Evolutionary conservation across 2,888 invertebrate species (phyloP), one percentile per base, ranked within the genome.

Genomic region (Asteroscopus sphinx): DNA sequence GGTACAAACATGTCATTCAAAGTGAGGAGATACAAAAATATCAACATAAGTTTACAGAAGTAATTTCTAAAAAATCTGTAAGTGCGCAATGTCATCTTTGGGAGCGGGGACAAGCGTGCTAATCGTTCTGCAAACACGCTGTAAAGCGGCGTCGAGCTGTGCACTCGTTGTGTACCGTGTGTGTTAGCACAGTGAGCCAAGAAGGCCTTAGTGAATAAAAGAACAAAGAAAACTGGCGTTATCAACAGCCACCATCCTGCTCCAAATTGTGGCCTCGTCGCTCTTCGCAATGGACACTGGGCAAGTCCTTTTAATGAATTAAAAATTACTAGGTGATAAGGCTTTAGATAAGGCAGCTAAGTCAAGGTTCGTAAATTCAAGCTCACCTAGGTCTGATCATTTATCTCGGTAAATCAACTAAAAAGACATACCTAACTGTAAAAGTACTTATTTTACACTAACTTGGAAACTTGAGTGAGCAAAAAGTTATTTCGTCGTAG

Each of bases 21-120:
- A 80, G 80, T 81, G 76, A 77, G 79, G 81, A 82, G 81, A 76
- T 80, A 77, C 68, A 76, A 81, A 81, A 83, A 84, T 81, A 82
- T 68, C n/a, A 55, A 64, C 72, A 68, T 59, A 74, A 83, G 87
- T 89, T 87, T 85, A 80, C 85, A 71, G 55, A 85, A 88, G 79
- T 86, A 85, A 88, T 90, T 89, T 85, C 73, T 83, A 85, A 86
- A 88, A 88, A 90, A 88, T 89, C 88, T 76, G 86, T 88, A 87
- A 90, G 91, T 90, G 90, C 85, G 90, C 88, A 91, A 92, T 93
- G 92, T 91, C 89, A 89, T 90, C 90, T 90, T 88, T 87, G 85
- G 85, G 68, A 85, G 87, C 86, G 84, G 87, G 87, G 84, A 88
- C 88, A 84, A 88, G 82, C 73, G 81, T 89, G 92, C 81, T 93